These are phyloP conservation scores for Macrostomum lignano DNA, from an alignment of 1,140 invertebrate species.

Conservation along the genomic window DNA sequence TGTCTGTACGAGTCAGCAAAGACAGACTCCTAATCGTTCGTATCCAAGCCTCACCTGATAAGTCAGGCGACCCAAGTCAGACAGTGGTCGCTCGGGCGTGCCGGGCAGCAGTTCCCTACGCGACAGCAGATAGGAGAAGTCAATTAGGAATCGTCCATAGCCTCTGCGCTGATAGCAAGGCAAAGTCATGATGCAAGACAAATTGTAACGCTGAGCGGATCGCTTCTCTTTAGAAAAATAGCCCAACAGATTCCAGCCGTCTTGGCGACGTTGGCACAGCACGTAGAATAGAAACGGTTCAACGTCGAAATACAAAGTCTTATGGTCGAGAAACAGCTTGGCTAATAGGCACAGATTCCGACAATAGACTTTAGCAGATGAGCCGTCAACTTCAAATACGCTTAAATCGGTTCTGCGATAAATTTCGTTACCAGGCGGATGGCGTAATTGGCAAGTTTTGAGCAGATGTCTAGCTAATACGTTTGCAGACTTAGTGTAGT, in stretches of 20 bases:
- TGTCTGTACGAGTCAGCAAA: too few relatives aligned
- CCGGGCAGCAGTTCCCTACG: slow-evolving; percentile 66
- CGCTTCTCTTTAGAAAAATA: slow-evolving; percentile 80
- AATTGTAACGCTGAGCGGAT: slow-evolving; percentile 88
- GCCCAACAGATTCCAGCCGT: slow-evolving; percentile 74
- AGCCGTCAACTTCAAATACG: slow-evolving; percentile 55
- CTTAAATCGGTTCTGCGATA: slow-evolving; percentile 37
- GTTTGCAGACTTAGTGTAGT: too few relatives aligned
- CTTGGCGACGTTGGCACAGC: slow-evolving; percentile 67
- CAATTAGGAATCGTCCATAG: slow-evolving; percentile 78
- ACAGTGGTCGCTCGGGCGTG: slow-evolving; percentile 85
- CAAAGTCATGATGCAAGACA: slow-evolving; percentile 94
- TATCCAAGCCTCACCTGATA: too few relatives aligned
- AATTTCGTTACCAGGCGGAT: slow-evolving; percentile 86
- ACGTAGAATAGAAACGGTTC: slow-evolving; percentile 89
- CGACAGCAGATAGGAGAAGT: slow-evolving; percentile 48
- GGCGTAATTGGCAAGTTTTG: too few relatives aligned
- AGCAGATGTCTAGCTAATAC: too few relatives aligned
- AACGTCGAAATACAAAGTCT: slow-evolving; percentile 85
- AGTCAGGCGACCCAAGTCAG: slow-evolving; percentile 47
- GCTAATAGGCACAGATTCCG: slow-evolving; percentile 77
- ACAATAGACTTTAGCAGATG: slow-evolving; percentile 82
- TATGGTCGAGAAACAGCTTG: slow-evolving; percentile 82
- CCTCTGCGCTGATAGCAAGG: slow-evolving; percentile 87
- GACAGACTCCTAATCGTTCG: too few relatives aligned